Evolutionary conservation across 1,140 invertebrate genomes (phyloP), one percentile per base, ranked within the genome.

Genomic region (Atta texana): DNA sequence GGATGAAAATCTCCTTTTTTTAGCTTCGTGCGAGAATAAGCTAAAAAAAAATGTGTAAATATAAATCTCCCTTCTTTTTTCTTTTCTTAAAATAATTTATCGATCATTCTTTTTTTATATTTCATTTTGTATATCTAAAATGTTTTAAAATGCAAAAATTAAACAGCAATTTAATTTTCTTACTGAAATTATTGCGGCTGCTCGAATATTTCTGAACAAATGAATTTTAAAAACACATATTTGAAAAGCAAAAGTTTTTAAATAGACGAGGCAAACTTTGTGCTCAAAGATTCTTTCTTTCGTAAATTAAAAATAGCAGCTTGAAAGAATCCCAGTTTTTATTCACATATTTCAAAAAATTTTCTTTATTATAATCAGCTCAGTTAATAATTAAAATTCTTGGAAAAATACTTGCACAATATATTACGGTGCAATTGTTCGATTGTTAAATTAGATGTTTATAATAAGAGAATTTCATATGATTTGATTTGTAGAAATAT

Each of bases 281-380:
- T 53, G 18, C 3, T 16, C 21, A n/a, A 57, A 57, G 24, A 71
- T 71, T 81, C 21, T 16, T 68, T 10, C 31, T 69, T 44, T n/a
- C 5, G n/a, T 44, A 81, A 69, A 55, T 81, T 71, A 81, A 81
- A 81, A 81, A 81, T 81, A 81, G 51, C 63, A 21, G 5, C 53
- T 44, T 21, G 16, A 5, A 81, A 71, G 51, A 59, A 44, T 81
- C 21, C 8, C 21, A 3, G 0, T 59, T 69, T 57, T 28, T 6
- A 14, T 18, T 69, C 10, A 31, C 31, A 71, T 51, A 24, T 44
- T 4, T 31, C 24, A 14, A 5, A 55, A 8, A 3, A 6, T 59
- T 57, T 81, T n/a, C 10, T 14, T 6, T 39, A 24, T 8, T 39
- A 16, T 24, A 34, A 18, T 14, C 18, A 21, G 2, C 3, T 55